These are phyloP conservation scores for Asteroscopus sphinx DNA, from an alignment of 2,888 invertebrate species.

Conservation along the genomic window DNA sequence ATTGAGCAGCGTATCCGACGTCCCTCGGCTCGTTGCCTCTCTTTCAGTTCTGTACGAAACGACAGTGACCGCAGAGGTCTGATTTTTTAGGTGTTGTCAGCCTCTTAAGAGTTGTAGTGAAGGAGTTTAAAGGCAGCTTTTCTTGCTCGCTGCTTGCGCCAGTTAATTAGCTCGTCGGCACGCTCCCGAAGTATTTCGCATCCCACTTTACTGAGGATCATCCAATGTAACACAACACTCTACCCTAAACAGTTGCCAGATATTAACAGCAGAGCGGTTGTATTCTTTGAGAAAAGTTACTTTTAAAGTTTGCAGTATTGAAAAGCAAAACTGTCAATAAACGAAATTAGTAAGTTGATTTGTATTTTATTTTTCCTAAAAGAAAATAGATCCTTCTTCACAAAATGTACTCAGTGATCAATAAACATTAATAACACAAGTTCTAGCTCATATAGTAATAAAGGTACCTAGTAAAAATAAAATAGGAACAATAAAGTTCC, in stretches of 20 bases:
- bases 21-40: too few relatives aligned
- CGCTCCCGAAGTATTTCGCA: slow-evolving; percentile 52
- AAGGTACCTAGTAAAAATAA: slow-evolving; percentile 4
- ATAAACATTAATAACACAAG: slow-evolving; percentile 27
- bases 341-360: too few relatives aligned
- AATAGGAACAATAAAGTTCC: slow-evolving; percentile 34
- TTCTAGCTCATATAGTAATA: slow-evolving; percentile 37
- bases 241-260: slow-evolving; percentile 33
- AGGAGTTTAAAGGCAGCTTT: slow-evolving; percentile 65
- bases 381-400: slow-evolving; percentile 2
- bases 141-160: slow-evolving; percentile 56
- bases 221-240: slow-evolving; percentile 49
- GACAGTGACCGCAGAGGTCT: too few relatives aligned
- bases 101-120: slow-evolving; percentile 62
- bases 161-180: slow-evolving; percentile 69
- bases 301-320: slow-evolving; percentile 2
- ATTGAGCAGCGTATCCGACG: too few relatives aligned
- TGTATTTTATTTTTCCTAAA: too few relatives aligned
- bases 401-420: slow-evolving; percentile 1
- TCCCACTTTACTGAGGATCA: slow-evolving; percentile 55
- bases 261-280: slow-evolving; percentile 28
- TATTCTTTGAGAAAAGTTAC: slow-evolving; percentile 10
- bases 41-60: too few relatives aligned
- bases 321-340: too few relatives aligned
- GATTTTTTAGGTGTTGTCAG: too few relatives aligned